Evolutionary conservation across 2,113 vertebrate species (phyloP), one percentile per base, ranked within the genome.

Genomic region (Hippopotamus amphibius): DNA sequence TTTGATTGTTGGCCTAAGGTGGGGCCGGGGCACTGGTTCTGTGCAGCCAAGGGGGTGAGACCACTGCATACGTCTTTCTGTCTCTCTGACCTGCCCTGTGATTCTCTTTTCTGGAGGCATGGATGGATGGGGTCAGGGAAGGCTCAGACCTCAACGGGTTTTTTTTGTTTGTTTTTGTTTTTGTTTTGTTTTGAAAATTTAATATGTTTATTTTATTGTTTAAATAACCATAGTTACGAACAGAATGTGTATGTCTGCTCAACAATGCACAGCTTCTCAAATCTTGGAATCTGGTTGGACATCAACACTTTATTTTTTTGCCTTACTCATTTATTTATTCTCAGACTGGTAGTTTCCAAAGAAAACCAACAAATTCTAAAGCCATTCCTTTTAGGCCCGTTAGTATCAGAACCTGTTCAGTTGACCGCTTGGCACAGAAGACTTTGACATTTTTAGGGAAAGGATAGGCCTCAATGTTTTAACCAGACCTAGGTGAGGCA

Each of bases 251-350:
- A 37, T 37, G 37, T 37, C 37, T 37, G 37, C 37, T 37, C 37
- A 37, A 37, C 37, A 37, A 37, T 37, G 37, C 37, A 37, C 37
- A 37, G 37, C 37, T 37, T 37, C 37, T 37, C 37, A 37, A 37
- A 2, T 37, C 37, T 37, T 37, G 37, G 37, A 37, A 37, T 37
- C 37, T 37, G 37, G 37, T 37, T 37, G 37, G 37, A 37, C 37
- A 37, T 37, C 37, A 37, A 37, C 37, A 37, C 37, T 37, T 37
- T 37, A 37, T 37, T 37, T 79, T 86, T 63, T 96, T 81, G n/a
- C 53, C 72, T 72, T 88, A 12, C 74, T 79, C 15, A 15, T 69
- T 74, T 43, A 69, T 87, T 92, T 95, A 74, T 87, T 92, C 48
- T 79, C 48, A 92, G 30, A 37, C 59, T 71, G 48, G 15, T 89